Evolutionary conservation across 2,888 invertebrate genomes (phyloP), one percentile per base, ranked within the genome.

Genomic region (Heliconius cydno): DNA sequence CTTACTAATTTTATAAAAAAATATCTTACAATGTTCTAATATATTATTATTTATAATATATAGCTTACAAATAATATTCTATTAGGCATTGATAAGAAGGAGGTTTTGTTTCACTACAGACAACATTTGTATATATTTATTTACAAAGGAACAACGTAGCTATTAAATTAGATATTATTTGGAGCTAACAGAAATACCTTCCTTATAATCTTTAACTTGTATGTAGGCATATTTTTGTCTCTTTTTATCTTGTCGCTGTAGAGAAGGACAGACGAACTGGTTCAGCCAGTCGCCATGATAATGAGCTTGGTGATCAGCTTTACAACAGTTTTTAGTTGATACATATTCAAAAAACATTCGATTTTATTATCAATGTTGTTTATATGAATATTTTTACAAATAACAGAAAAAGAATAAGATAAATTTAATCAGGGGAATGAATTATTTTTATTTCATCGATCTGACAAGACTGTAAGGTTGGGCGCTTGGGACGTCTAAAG

Each of bases 231-330:
- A 71, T 22, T 13, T 25, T 19, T 60, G 74, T 76, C 76, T 41
- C 72, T 77, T 67, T 76, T 34, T 19, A 22, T 30, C 63, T 12
- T 19, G n/a, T 67, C 15, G 6, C 30, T 68, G 34, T 68, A n/a
- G 41, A 68, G 4, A n/a, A 30, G 68, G 68, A 79, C 7, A 28
- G 30, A 38, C 13, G 19, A 75, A 79, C 79, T 74, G 67, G 79
- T 79, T 70, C 28, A 68, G 30, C 34, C 38, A 57, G 79, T 79
- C 38, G 63, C 46, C 63, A 79, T 79, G 79, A 60, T 75, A 79
- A 79, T 79, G 74, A 75, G 75, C n/a, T 10, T 15, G 75, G 28
- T 67, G 66, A 70, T 75, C 75, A 70, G 38, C 68, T 74, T 78
- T 68, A 63, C 74, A 46, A 12, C 57, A 46, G 60, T 30, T 68